Base-by-base conservation (phyloP, 2,797 vertebrate species). In the Syndactyla subalaris region DNA sequence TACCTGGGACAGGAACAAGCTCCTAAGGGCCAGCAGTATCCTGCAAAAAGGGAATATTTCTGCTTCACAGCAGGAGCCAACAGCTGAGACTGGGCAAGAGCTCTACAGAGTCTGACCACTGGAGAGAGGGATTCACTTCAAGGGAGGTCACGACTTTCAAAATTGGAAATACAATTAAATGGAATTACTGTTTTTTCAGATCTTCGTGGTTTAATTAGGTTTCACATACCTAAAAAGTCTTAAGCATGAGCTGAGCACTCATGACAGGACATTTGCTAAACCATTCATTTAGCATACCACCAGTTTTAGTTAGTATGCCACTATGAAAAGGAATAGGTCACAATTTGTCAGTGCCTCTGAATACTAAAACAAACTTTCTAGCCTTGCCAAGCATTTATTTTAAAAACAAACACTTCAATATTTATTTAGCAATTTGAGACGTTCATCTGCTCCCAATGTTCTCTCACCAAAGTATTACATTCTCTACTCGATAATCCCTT, bases 391-490 rank as follows among this genome's bases (percentile, higher is more conserved):
- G 54, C 32, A 88, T 91, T 80, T 84, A 90, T 88, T 85, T 96
- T 77, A 78, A 96, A 95, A 83, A 84, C 52, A 95, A 94, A 93
- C 70, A 92, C 46, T 75, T 95, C 57, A 57, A 32, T 84, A 92
- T 94, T 96, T 92, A 92, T 89, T 93, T 88, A 96, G 85, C 70
- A 88, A 68, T 86, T 61, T 43, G 67, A 94, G 72, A 96, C 23
- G 38, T 79, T 95, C 88, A 93, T 92, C 90, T 93, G 80, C 79
- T 88, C 72, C 65, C 21, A 76, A 43, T 80, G 48, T 51, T 75
- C 71, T 97, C 65, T 54, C 73, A 88, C 4, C 2, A 2, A 95
- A 89, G 52, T 95, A 89, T 75, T 36, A 67, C 23, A 48, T 61
- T 85, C 49, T 41, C 43, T 26, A 45, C 30, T 58, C 3, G 2